These are phyloP conservation scores for Pammene fasciana DNA, from an alignment of 2,888 invertebrate genomes.

Conservation along the genomic window DNA sequence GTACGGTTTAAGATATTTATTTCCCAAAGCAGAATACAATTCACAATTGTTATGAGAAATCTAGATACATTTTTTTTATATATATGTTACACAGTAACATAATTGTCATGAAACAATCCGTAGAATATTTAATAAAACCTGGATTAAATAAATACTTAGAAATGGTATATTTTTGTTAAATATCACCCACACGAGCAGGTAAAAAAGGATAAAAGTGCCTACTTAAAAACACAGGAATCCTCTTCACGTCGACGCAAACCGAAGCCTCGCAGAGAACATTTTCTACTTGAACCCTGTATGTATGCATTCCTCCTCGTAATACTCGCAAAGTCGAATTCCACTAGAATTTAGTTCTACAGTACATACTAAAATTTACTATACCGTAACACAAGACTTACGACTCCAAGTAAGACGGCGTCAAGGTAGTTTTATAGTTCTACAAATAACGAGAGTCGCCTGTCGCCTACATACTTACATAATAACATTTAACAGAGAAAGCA, in stretches of 20 bases:
- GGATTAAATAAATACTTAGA: not conserved
- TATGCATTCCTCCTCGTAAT: slow-evolving; percentile 55
- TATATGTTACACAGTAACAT: too few relatives aligned
- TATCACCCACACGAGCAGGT: slow-evolving; percentile 1
- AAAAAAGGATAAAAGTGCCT: not conserved
- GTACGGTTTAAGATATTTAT: too few relatives aligned
- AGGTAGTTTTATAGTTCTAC: slow-evolving; percentile 48
- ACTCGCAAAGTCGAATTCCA: slow-evolving; percentile 46
- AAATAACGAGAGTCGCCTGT: slow-evolving; percentile 21
- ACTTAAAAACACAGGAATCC: slow-evolving; percentile 29
- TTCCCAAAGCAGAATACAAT: too few relatives aligned
- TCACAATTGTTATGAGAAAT: too few relatives aligned
- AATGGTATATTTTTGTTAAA: not conserved
- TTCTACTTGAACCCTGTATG: slow-evolving; percentile 15
- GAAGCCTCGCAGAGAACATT: slow-evolving; percentile 24
- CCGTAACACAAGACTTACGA: slow-evolving; percentile 57
- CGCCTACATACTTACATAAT: not conserved
- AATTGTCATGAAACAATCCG: too few relatives aligned
- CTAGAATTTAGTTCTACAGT: slow-evolving; percentile 50
- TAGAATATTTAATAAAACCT: too few relatives aligned
- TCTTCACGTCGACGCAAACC: slow-evolving; percentile 22
- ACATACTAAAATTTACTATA: slow-evolving; percentile 63
- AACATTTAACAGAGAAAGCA: slow-evolving; percentile 8
- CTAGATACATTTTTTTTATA: too few relatives aligned
- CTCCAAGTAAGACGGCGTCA: slow-evolving; percentile 54